These are phyloP conservation scores for Leptopilina boulardi DNA, from an alignment of 1,140 invertebrate genomes.

Conservation along the genomic window DNA sequence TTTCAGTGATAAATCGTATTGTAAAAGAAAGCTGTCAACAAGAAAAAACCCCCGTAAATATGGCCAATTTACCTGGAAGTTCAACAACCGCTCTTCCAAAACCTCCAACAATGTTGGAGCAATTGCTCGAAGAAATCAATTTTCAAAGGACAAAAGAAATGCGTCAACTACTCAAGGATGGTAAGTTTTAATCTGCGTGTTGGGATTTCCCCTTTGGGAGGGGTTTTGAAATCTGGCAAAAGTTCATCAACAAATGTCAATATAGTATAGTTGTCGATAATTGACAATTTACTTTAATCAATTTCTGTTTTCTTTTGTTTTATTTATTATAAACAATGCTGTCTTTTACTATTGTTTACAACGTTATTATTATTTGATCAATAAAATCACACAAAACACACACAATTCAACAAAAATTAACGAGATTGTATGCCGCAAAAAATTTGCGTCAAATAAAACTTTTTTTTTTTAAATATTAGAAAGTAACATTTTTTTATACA, in stretches of 20 bases:
- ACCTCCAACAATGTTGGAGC: constrained; percentile 86
- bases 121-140: constrained; percentile 91
- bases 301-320: background rate
- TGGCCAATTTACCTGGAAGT: constrained; percentile 67
- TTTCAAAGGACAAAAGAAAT: constrained; percentile 94
- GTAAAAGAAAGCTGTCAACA: constrained; percentile 15
- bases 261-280: background rate
- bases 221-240: background rate
- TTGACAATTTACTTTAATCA: background rate
- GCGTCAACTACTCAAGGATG: constrained; percentile 89
- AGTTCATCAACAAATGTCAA: background rate
- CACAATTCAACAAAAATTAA: too few relatives aligned
- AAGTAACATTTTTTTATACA: too few relatives aligned
- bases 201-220: background rate
- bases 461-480: too few relatives aligned
- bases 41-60: constrained; percentile 40
- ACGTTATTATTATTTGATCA: too few relatives aligned
- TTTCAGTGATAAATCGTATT: constrained; percentile 43
- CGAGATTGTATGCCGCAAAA: too few relatives aligned
- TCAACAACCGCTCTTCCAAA: constrained; percentile 76
- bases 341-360: too few relatives aligned
- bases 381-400: too few relatives aligned
- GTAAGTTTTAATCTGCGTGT: constrained; percentile 73
- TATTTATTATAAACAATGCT: too few relatives aligned
- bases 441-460: too few relatives aligned